Percentiles rank a stretch among this genome's conserved stretches.
These are phyloP conservation scores for Podarcis muralis DNA, from an alignment of 2,113 vertebrate species.

Conservation along the genomic window DNA sequence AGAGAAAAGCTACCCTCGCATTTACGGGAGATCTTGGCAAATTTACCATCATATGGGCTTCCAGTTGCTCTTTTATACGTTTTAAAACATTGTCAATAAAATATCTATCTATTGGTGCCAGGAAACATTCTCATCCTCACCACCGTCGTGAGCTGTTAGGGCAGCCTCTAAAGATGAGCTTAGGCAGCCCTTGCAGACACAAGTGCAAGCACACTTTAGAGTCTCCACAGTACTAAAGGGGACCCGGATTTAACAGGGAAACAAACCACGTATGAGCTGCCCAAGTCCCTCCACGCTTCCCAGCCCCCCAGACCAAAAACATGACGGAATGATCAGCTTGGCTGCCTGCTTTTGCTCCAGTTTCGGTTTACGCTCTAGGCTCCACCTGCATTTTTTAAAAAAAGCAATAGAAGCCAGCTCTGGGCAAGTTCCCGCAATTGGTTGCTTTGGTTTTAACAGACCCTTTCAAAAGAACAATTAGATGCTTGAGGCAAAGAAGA, in stretches of 20 bases:
- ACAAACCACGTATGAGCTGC: background rate
- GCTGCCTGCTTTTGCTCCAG: background rate
- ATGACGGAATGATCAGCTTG: background rate
- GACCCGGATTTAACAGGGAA: background rate
- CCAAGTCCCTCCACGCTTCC: background rate
- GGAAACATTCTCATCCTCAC: background rate
- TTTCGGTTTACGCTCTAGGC: background rate
- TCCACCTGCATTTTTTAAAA: background rate
- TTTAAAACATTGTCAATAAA: slow-evolving; percentile 5
- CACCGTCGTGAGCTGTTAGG: background rate
- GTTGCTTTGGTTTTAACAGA: background rate
- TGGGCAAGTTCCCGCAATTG: background rate
- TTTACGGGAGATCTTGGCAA: background rate
- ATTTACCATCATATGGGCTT: background rate
- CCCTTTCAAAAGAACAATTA: background rate
- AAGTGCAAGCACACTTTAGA: background rate
- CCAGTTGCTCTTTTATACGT: background rate
- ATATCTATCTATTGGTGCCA: background rate
- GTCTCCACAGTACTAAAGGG: background rate
- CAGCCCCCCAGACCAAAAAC: background rate
- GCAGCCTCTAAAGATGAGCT: background rate
- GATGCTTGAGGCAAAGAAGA: background rate
- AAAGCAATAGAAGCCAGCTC: background rate
- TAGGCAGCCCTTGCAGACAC: background rate
- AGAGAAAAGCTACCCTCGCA: background rate